Percentiles rank a stretch among this genome's conserved stretches.
phyloP scores from a whole-genome alignment of 2,888 invertebrate species.

The Liopterus haemorrhoidalis region DNA sequence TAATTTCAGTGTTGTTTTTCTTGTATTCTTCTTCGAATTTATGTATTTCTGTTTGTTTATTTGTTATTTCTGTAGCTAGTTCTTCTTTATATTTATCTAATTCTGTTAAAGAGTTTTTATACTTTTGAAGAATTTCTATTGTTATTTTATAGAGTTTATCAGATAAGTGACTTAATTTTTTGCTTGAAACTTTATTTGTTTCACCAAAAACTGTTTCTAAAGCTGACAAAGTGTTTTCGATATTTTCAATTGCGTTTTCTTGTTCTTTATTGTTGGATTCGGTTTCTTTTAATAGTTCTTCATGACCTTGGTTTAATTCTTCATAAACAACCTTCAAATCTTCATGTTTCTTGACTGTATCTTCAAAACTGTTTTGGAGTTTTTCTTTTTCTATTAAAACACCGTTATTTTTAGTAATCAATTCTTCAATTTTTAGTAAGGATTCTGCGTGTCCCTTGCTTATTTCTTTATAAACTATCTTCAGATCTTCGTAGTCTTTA shows the following conservation, averaged over 20 bases:
- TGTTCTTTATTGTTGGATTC: not conserved
- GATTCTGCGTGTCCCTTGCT: constrained; percentile 9
- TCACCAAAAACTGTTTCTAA: no score
- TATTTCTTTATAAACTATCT: constrained; percentile 5
- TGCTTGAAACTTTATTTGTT: not conserved
- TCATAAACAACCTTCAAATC: not conserved
- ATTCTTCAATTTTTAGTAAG: not conserved
- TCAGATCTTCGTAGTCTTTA: constrained; percentile 1
- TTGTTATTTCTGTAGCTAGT: constrained; percentile 18
- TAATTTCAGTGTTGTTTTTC: constrained; percentile 5
- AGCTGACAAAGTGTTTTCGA: no score
- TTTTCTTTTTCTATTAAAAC: no score
- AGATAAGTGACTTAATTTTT: constrained; percentile 3
- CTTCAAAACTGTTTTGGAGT: no score
- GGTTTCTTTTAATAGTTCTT: not conserved
- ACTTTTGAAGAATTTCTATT: constrained; percentile 3
- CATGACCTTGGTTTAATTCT: constrained; percentile 3
- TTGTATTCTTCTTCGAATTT: constrained; percentile 15
- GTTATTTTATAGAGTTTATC: not conserved
- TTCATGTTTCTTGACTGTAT: no score
- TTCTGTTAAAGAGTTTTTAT: constrained; percentile 5
- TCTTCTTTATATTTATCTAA: constrained; percentile 5
- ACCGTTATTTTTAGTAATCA: no score
- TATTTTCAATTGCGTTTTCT: no score
- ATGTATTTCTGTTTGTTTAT: constrained; percentile 10